Evolutionary conservation across 92 coral and sea anemone genomes (phyloP), one percentile per base, ranked within the genome.

Genomic region (Porites cylindrica): DNA sequence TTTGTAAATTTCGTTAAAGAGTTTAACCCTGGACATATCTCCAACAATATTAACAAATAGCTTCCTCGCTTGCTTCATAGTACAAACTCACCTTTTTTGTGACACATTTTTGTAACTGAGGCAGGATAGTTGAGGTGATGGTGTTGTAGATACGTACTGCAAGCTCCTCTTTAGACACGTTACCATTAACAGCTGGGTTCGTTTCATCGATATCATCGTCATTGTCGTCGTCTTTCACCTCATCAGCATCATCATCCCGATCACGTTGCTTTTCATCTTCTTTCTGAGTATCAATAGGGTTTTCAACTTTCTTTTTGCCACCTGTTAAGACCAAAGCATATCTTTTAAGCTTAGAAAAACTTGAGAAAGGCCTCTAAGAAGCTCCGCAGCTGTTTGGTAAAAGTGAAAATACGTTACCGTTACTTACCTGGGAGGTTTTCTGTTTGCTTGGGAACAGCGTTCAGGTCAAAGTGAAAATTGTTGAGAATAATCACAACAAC

Each of bases 381-480:
- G 61, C 61, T 38, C 1, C 61, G 61, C 61, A 10, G 13, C 1
- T 10, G 8, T 10, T 56, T 2, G 61, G 16, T 9, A 56, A 23
- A 23, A 5, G 10, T 4, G 20, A 11, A 14, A 10, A 6, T 18
- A 38, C 2, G 29, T 56, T 8, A 56, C 14, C 1, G 16, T 8
- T 62, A 65, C 83, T 1, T 53, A 85, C 82, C 69, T 16, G 0
- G 24, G 47, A 7, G 9, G 21, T 13, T 47, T 13, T 76, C 82
- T 51, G 52, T 9, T 58, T 79, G 85, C 24, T 77, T 77, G 1
- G 88, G 70, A 43, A 91, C 88, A 2, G 82, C 2, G 56, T 96
- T 95, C 88, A 97, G 84, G 77, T 97, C 96, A 84, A 95, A 97
- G 82, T 97, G 99, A 65, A 97, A 97, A 12, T 89, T 86, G 82